Conservation (phyloP, 2,113 vertebrate species). For the Mola mola region DNA sequence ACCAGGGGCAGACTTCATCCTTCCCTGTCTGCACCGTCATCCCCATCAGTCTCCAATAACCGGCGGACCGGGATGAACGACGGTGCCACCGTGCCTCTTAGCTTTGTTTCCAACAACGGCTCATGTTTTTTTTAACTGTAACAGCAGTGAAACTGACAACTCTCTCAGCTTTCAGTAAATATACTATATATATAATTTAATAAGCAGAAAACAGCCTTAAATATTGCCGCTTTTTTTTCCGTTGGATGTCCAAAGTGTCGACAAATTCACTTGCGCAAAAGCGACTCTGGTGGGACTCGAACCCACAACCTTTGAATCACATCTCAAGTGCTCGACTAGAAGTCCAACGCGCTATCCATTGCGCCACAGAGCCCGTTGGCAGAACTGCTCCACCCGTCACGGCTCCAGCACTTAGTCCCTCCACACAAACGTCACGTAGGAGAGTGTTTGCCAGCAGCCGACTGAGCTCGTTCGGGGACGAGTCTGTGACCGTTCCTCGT, state of each 20-base stretch:
- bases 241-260: no score
- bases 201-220: no score
- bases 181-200: no score
- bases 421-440: no score
- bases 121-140: no score
- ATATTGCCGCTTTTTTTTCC: no score
- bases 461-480: no score
- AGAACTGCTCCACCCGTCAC: no score
- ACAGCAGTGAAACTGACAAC: neutral
- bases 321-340: conserved; percentile 23
- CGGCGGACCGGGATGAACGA: conserved; percentile 5
- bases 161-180: no score
- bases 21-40: conserved; percentile 11
- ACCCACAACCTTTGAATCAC: conserved; percentile 70
- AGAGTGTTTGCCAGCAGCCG: neutral
- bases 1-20: conserved; percentile 37
- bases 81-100: neutral
- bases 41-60: conserved; percentile 6
- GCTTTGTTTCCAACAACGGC: no score
- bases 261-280: no score
- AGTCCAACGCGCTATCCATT: conserved; percentile 70
- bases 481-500: neutral
- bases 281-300: conserved; percentile 64
- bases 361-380: conserved; percentile 52
- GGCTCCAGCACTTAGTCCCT: no score